Conservation (phyloP, 1,140 invertebrate species). For the Drosophila guanche region DNA sequence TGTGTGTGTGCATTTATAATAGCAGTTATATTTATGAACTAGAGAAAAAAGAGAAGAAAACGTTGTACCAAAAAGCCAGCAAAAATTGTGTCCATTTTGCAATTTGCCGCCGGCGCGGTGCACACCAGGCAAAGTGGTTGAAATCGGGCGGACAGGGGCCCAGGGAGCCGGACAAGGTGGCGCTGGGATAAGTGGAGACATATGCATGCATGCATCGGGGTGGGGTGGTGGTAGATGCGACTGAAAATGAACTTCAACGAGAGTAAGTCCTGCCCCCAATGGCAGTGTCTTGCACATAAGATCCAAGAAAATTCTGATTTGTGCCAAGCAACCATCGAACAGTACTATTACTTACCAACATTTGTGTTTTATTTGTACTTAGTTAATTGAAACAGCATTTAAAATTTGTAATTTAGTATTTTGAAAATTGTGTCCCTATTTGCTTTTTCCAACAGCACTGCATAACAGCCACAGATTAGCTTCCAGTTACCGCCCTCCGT, state of each 20-base stretch:
- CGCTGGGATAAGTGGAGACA: conserved; percentile 32
- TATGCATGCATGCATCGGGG: neutral
- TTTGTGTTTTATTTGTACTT: too few relatives aligned
- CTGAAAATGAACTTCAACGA: neutral
- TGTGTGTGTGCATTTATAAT: conserved; percentile 52
- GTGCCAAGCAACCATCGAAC: too few relatives aligned
- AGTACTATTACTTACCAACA: too few relatives aligned
- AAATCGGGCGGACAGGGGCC: neutral
- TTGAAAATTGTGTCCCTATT: too few relatives aligned
- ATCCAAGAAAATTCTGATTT: too few relatives aligned
- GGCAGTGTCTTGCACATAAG: too few relatives aligned
- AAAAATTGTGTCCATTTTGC: conserved; percentile 61
- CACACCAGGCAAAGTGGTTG: conserved; percentile 33
- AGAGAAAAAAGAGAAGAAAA: conserved; percentile 39
- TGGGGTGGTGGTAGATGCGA: neutral
- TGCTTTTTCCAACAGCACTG: too few relatives aligned
- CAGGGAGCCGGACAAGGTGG: neutral
- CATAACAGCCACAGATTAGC: too few relatives aligned
- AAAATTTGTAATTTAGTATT: too few relatives aligned
- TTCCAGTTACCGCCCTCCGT: too few relatives aligned
- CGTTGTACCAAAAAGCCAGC: conserved; percentile 30
- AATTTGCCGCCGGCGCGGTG: conserved; percentile 52
- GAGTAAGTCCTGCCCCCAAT: too few relatives aligned
- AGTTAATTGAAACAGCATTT: too few relatives aligned
- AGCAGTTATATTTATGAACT: conserved; percentile 63